phyloP scores from a whole-genome alignment of 1,140 invertebrate species.

The Venturia canescens region DNA sequence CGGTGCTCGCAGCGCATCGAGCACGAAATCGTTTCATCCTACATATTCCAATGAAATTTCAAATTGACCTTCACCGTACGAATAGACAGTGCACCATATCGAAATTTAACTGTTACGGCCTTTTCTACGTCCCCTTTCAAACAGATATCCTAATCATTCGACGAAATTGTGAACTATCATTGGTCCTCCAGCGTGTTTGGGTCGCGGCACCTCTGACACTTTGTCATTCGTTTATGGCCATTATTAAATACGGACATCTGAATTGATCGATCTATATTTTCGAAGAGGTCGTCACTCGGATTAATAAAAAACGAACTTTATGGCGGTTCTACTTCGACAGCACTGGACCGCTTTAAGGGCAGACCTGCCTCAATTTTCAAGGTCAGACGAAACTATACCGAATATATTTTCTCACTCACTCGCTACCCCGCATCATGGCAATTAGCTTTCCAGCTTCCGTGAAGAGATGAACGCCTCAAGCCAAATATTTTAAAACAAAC shows the following conservation, averaged over 20 bases:
- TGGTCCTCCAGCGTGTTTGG: neutral
- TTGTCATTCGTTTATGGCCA: neutral
- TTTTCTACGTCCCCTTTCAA: neutral
- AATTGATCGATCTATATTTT: constrained; percentile 6
- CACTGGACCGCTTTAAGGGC: no score
- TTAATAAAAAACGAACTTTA: neutral
- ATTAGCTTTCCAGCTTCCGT: no score
- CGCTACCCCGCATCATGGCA: no score
- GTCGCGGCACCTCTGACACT: neutral
- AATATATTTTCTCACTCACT: no score
- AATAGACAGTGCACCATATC: constrained; percentile 16
- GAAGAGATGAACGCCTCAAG: no score
- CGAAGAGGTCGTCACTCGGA: neutral
- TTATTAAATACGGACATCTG: neutral
- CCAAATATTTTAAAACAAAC: no score
- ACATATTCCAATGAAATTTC: neutral
- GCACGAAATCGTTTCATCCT: neutral
- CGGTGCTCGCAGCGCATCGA: constrained; percentile 9
- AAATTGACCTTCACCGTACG: constrained; percentile 17
- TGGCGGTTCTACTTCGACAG: no score
- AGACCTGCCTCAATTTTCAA: no score
- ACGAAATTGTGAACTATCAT: constrained; percentile 22
- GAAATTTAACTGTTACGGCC: neutral
- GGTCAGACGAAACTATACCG: no score
- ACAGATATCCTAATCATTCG: constrained; percentile 38